Evolutionary conservation across 2,113 vertebrate species (phyloP).

Genomic region (Aegotheles bennettii): DNA sequence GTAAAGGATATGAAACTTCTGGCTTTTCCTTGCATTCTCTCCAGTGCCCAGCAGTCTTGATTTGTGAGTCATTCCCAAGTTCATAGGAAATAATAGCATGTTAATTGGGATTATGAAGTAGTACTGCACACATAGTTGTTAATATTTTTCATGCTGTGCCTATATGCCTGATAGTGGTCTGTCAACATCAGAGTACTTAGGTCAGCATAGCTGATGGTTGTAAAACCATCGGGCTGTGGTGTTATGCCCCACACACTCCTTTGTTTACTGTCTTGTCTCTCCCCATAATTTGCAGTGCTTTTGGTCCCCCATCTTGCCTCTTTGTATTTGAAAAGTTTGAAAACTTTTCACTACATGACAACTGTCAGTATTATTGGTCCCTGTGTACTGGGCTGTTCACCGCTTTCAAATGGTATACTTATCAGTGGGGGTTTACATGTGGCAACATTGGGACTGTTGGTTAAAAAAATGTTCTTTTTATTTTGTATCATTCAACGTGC

Average conservation of each 20-base stretch:
- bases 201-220: background rate
- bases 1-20: background rate
- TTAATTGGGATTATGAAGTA: background rate
- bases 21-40: background rate
- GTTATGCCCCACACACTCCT: rapidly evolving
- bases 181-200: background rate
- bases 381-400: background rate
- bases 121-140: background rate
- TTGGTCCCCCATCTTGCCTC: background rate
- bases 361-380: background rate
- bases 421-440: background rate
- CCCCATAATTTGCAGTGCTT: background rate
- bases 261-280: background rate
- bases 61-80: background rate
- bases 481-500: background rate
- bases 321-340: background rate
- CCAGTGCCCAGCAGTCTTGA: background rate
- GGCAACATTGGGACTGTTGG: background rate
- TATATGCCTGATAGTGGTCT: background rate
- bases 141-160: background rate
- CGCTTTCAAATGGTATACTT: background rate
- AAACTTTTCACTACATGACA: background rate
- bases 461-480: background rate
- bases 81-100: background rate
- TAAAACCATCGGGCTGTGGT: background rate